Conservation (phyloP, 2,113 vertebrate species). For the Nibea coibor region DNA sequence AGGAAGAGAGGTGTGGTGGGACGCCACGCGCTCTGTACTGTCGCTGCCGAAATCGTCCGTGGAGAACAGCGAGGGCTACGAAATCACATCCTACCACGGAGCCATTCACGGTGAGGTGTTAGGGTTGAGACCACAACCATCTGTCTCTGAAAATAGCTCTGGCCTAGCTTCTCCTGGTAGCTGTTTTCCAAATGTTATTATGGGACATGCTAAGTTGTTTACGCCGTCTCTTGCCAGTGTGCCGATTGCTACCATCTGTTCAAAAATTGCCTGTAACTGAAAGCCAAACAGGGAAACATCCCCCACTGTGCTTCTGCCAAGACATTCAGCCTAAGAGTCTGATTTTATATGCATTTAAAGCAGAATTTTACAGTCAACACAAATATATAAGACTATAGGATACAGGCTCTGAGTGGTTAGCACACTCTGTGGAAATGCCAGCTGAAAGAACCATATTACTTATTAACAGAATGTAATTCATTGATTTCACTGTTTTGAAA, state of each 20-base stretch:
- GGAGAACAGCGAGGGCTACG: conserved; percentile 93
- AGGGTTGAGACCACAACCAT: conserved; percentile 75
- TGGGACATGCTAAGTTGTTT: conserved; percentile 80
- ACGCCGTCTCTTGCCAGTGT: conserved; percentile 76
- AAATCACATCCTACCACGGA: conserved; percentile 92
- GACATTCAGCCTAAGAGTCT: conserved; percentile 35
- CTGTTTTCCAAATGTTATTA: conserved; percentile 81
- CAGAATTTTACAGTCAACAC: conserved; percentile 23
- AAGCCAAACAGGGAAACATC: conserved; percentile 71
- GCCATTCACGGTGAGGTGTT: conserved; percentile 90
- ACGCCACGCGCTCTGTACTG: conserved; percentile 88
- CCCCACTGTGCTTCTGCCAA: conserved; percentile 59
- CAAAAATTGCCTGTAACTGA: conserved; percentile 76
- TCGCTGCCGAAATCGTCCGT: conserved; percentile 91
- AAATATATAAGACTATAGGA: conserved; percentile 6
- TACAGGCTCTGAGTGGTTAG: not conserved
- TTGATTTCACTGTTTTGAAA: conserved; percentile 41
- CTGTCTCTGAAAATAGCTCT: conserved; percentile 76
- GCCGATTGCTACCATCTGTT: conserved; percentile 83
- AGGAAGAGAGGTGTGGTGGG: conserved; percentile 96
- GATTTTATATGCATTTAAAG: conserved; percentile 43
- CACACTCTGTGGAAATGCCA: not conserved
- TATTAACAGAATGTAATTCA: conserved; percentile 36
- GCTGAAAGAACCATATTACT: conserved; percentile 3
- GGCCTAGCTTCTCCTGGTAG: conserved; percentile 72